Evolutionary conservation across 2,113 vertebrate genomes (phyloP).

Genomic region (Suricata suricatta): DNA sequence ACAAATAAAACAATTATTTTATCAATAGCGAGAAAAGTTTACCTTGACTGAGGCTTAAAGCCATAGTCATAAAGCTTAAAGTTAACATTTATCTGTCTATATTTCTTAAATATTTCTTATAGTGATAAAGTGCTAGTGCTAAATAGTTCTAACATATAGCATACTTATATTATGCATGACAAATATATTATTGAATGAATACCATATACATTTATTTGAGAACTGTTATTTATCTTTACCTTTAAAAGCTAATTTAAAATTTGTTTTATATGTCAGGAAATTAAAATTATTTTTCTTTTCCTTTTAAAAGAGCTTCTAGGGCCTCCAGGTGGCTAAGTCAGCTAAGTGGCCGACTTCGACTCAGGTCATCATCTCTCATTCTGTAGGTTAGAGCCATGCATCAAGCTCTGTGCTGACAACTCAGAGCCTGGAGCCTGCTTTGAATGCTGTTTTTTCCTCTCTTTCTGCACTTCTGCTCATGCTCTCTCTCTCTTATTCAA

Average conservation of each 20-base stretch:
- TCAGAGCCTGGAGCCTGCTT: no score
- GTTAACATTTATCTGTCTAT: not conserved
- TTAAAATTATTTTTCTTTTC: not conserved
- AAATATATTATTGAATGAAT: not conserved
- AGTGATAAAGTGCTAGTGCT: not conserved
- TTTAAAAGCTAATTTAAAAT: constrained; percentile 13
- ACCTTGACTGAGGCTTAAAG: not conserved
- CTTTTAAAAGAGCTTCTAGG: not conserved
- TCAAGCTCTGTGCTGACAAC: no score
- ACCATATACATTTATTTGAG: not conserved
- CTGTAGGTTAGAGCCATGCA: no score
- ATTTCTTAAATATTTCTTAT: not conserved
- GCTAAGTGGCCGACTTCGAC: no score
- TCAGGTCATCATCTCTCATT: no score
- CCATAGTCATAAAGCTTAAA: not conserved
- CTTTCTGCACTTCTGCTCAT: no score
- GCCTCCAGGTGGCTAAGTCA: no score
- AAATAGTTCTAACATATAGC: not conserved
- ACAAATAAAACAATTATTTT: constrained; percentile 77
- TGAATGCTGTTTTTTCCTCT: no score
- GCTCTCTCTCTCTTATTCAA: no score
- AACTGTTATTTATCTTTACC: not conserved
- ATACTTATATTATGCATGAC: not conserved
- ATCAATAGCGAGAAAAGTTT: not conserved
- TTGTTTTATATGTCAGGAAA: not conserved